Base-by-base conservation (phyloP, 2,888 invertebrate species). In the Liposcelis brunnea region DNA sequence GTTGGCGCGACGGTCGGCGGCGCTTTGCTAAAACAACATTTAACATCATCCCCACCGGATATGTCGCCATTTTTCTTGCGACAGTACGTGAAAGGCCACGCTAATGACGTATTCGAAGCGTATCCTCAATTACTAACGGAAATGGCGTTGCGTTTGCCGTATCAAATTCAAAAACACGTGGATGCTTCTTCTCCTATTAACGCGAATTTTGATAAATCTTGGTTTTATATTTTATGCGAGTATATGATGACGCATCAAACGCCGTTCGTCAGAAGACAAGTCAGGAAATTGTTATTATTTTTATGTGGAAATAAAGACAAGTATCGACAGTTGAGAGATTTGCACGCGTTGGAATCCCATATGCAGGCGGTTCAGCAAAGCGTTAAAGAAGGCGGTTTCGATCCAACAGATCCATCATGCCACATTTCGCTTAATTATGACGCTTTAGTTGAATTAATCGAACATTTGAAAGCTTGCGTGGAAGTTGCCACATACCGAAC, bases 261-360 rank as follows among this genome's bases (percentile, higher is more conserved):
- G n/a, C 87, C 93, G 7, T 77, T 77, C 55, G 77, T 85, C 1
- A 72, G 93, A 53, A 75, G 93, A 50, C 93, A 94, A 72, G 85
- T 86, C 1, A 76, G 95, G 45, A 95, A 95, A 64, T 67, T 97
- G 14, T 63, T 97, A 14, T 70, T 95, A 52, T 82, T 90, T 55
- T 80, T 95, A 52, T 93, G 94, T 61, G 94, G 93, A 16, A 90
- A 85, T 46, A 91, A 94, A 58, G 95, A 97, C 55, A 87, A 89
- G 45, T 97, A 97, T 67, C 75, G 95, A 1, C 86, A 91, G 59
- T 68, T 91, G 52, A 75, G 95, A 35, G 97, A 97, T 69, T 75
- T 91, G 11, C 93, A 95, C 64, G 85, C 91, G 1, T 69, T 95
- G 4, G 85, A 86, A 55, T 84, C 85, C 33, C 91, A 94, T 59